phyloP scores from a whole-genome alignment of 2,113 vertebrate genomes.

The Callocephalon fimbriatum region DNA sequence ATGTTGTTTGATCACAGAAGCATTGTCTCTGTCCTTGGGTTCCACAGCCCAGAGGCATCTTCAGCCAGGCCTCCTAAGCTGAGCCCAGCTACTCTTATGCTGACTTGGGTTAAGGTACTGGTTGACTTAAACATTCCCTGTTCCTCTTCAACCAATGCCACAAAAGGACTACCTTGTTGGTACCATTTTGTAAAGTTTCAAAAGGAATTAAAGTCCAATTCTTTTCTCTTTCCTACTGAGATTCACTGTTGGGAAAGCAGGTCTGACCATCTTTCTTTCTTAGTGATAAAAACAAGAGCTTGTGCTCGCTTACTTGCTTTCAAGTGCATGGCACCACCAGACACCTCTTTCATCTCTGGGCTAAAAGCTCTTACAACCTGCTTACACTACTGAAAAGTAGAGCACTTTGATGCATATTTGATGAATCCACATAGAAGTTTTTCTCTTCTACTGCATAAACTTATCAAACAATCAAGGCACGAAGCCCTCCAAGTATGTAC shows the following conservation, averaged over 20 bases:
- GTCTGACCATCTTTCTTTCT: neutral
- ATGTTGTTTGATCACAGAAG: accelerated
- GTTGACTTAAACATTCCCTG: neutral
- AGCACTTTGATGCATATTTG: neutral
- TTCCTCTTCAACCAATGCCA: neutral
- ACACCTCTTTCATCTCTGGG: neutral
- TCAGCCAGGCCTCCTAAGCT: accelerated
- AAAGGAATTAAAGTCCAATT: neutral
- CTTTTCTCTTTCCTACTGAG: neutral
- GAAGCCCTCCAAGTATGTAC: neutral
- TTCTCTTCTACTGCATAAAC: neutral
- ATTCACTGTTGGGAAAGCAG: neutral
- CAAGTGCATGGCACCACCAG: neutral
- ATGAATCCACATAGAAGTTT: neutral
- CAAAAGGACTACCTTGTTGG: neutral
- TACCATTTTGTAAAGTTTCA: neutral
- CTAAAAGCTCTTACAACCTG: neutral
- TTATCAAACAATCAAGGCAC: neutral
- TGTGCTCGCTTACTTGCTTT: neutral
- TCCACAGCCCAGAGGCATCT: neutral
- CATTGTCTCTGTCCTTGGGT: neutral
- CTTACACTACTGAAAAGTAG: neutral
- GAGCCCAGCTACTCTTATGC: neutral
- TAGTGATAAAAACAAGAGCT: neutral
- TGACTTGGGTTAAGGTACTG: neutral